These are phyloP conservation scores for Chloropsis cyanopogon DNA, from an alignment of 2,113 vertebrate genomes.

Conservation along the genomic window DNA sequence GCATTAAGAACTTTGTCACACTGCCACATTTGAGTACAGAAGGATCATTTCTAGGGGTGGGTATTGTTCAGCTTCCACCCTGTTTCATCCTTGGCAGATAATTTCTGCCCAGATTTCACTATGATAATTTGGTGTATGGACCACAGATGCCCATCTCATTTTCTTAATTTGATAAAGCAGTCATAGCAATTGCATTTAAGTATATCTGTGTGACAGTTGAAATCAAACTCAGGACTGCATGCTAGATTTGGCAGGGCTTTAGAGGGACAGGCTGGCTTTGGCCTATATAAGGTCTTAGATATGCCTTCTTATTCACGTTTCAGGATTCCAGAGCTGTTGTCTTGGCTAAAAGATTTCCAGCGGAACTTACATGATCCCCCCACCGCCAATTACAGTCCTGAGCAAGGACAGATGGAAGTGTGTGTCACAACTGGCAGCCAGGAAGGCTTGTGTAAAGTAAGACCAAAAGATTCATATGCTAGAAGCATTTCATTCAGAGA, in stretches of 20 bases:
- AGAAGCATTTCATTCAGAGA: neutral
- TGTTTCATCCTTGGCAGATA: neutral
- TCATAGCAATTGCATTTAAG: neutral
- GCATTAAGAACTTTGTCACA: neutral
- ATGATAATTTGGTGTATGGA: neutral
- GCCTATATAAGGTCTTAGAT: neutral
- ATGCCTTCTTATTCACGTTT: conserved; percentile 14
- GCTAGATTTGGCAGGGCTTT: neutral
- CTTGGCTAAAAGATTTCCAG: conserved; percentile 91
- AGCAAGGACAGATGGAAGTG: conserved; percentile 86
- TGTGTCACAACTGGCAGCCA: conserved; percentile 92
- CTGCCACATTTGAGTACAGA: neutral
- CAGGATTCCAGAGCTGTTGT: conserved; percentile 89
- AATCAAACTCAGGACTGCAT: neutral
- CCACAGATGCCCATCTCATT: neutral
- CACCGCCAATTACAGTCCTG: conserved; percentile 72
- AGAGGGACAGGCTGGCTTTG: neutral
- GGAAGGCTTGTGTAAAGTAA: conserved; percentile 92
- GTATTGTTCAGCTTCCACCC: neutral
- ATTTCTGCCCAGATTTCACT: neutral
- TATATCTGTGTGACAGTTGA: neutral
- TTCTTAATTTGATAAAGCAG: neutral
- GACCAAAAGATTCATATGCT: neutral
- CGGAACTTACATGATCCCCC: conserved; percentile 85
- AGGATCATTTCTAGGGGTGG: neutral